Conservation (phyloP, 2,113 vertebrate genomes). For the Hypomesus transpacificus region DNA sequence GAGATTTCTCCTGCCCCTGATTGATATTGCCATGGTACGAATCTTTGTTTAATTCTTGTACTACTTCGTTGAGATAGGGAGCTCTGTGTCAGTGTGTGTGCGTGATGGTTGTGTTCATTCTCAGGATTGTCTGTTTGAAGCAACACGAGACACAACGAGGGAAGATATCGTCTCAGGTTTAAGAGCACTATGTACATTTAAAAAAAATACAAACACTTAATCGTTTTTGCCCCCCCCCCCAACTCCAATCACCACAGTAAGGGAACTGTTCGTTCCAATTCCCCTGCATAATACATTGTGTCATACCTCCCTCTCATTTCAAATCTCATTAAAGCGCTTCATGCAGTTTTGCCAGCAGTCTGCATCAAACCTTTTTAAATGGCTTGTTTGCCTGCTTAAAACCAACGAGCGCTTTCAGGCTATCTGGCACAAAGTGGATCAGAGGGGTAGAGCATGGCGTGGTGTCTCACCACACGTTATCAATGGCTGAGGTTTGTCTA, state of each 20-base stretch:
- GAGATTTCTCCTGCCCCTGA: constrained; percentile 47
- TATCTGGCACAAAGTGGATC: too few species aligned
- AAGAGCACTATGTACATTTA: too few species aligned
- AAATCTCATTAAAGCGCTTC: constrained; percentile 1
- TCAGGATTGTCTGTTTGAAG: constrained; percentile 17
- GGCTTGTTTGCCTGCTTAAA: not conserved
- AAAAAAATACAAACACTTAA: too few species aligned
- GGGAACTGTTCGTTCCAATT: not conserved
- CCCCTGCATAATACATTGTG: not conserved
- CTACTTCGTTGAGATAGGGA: constrained; percentile 2
- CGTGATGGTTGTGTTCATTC: constrained; percentile 27
- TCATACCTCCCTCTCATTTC: constrained; percentile 4
- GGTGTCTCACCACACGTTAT: too few species aligned
- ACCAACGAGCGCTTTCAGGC: not conserved
- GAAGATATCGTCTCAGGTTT: not conserved
- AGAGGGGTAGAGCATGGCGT: too few species aligned
- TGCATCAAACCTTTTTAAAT: not conserved
- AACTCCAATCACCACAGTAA: too few species aligned
- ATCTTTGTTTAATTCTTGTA: constrained; percentile 13
- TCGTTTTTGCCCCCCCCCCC: too few species aligned
- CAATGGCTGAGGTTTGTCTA: too few species aligned
- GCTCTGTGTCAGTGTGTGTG: constrained; percentile 15
- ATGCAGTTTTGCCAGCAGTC: not conserved
- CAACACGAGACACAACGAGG: not conserved
- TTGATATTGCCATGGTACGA: constrained; percentile 54